Evolutionary conservation across 2,888 invertebrate species (phyloP).

Genomic region (Callinectes sapidus): DNA sequence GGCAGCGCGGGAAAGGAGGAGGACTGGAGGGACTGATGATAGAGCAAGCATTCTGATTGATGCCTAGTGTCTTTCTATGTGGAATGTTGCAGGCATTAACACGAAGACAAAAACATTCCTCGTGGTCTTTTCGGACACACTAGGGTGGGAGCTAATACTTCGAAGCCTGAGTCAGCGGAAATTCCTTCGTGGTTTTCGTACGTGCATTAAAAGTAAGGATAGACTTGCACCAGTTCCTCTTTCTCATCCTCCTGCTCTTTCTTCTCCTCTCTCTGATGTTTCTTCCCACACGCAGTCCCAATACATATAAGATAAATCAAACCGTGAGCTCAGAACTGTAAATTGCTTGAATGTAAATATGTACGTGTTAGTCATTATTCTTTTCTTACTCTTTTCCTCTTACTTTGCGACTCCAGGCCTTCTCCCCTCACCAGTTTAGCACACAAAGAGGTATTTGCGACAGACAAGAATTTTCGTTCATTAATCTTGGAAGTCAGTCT

Average conservation of each 20-base stretch:
- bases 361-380: neutral
- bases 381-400: neutral
- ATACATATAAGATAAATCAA: no score
- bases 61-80: slow-evolving; percentile 12
- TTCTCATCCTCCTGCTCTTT: neutral
- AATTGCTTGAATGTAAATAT: neutral
- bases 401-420: neutral
- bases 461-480: neutral
- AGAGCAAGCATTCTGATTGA: neutral
- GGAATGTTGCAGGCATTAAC: slow-evolving; percentile 16
- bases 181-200: neutral
- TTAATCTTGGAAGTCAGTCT: neutral
- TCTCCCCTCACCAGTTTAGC: neutral
- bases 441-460: neutral
- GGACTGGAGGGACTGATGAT: neutral
- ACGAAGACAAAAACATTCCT: neutral
- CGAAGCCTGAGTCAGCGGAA: neutral
- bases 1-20: neutral
- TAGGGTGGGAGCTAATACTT: neutral
- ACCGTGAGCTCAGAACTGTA: no score
- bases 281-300: neutral
- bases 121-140: neutral
- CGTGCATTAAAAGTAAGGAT: neutral
- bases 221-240: neutral
- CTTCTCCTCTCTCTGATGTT: neutral